Base-by-base conservation (phyloP, 2,888 invertebrate genomes). In the Tupiocoris notatus region DNA sequence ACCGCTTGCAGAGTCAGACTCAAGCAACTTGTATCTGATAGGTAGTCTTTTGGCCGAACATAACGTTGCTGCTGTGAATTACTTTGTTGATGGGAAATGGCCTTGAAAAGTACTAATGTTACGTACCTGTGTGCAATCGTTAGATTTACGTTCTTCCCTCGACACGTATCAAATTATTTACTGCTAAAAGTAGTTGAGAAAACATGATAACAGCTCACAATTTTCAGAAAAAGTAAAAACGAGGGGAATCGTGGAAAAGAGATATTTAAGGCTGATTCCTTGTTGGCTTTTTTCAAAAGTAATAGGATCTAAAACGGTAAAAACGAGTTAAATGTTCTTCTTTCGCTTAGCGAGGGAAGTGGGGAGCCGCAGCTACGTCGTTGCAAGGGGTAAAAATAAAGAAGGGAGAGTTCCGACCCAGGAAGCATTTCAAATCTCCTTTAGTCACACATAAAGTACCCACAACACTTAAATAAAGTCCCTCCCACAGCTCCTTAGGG, bases 401-500 rank as follows among this genome's bases (percentile, higher is more conserved):
- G 74, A 64, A 66, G 56, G 39, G 54, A 20, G 70, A 21, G 21
- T 58, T 57, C 22, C 70, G 70, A 59, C 24, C 70, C 70, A 58
- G 70, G 76, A 76, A 76, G 70, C 70, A 76, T 77, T 77, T 77
- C 77, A 77, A 77, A 77, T 77, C 77, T 77, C 71, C 65, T 77
- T 77, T 77, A 77, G 77, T 77, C 73, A 77, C 77, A 77, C 77
- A 77, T 77, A 77, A 77, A 77, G 67, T 77, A 77, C 77, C 77
- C 77, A 77, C 77, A 77, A 77, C 77, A 77, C 77, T 77, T 77
- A 77, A 77, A 77, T 77, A 77, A 77, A 77, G 77, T 77, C 77
- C 23, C 66, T 20, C 20, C 61, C 59, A 70, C 70, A 70, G 70
- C 70, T 70, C 21, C 70, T 39, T 39, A 39, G 39, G 39, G 39